These are phyloP conservation scores for Iselma pallidipennis DNA, from an alignment of 2,888 invertebrate species.

Conservation along the genomic window DNA sequence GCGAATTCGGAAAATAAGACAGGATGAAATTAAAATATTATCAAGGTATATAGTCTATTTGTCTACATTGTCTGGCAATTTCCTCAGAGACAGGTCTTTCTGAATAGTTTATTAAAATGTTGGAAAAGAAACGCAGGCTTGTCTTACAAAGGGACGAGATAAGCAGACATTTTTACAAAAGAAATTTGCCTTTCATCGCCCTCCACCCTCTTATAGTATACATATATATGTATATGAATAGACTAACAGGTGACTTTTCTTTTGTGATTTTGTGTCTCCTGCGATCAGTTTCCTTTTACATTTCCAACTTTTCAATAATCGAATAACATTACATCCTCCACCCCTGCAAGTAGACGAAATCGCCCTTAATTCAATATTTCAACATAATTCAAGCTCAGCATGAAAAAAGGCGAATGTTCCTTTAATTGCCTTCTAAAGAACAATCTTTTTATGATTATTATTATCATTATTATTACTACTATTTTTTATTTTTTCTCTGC, in stretches of 20 bases:
- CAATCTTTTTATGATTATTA: too few relatives aligned
- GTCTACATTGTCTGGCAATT: neutral
- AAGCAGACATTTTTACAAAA: neutral
- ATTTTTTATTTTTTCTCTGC: too few relatives aligned
- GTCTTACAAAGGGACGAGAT: neutral
- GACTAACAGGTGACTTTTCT: neutral
- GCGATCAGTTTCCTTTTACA: neutral
- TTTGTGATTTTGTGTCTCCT: neutral
- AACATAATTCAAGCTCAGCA: too few relatives aligned
- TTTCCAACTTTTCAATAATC: neutral
- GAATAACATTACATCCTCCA: neutral
- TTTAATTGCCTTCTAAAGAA: neutral
- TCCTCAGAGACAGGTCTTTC: neutral
- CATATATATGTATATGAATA: neutral
- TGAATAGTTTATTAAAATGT: neutral
- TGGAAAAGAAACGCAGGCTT: neutral
- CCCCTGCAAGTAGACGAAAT: neutral
- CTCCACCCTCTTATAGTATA: neutral
- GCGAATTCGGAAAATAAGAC: conserved; percentile 5
- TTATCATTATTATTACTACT: too few relatives aligned
- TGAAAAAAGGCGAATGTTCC: too few relatives aligned
- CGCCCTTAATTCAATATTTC: neutral
- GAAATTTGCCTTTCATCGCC: neutral
- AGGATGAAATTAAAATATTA: conserved; percentile 1
- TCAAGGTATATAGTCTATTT: neutral